Base-by-base conservation (phyloP, 1,140 invertebrate species). In the Anadara kagoshimensis region DNA sequence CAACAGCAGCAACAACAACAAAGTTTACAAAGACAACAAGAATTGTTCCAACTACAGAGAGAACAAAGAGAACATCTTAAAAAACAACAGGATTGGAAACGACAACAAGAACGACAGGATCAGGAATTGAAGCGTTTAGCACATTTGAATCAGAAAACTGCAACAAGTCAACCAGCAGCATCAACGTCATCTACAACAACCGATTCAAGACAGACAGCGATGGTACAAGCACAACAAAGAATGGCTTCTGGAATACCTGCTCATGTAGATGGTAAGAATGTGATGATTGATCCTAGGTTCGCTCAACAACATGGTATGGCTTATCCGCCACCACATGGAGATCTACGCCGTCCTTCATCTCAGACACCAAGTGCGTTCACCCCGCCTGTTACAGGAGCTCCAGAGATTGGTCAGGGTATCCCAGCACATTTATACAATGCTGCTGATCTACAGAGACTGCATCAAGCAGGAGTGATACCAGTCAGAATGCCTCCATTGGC, bases 381-480 rank as follows among this genome's bases (percentile, higher is more conserved):
- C 43, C 72, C 76, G 8, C 76, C 79, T 29, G 56, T 72, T 14
- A 61, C 69, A n/a, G 66, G 69, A 22, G 49, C 73, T 44, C 64
- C 45, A 11, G 62, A 64, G 36, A 41, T 64, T 16, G 36, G 49
- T 14, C 62, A 64, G 29, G 62, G 62, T 24, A 53, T 64, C 11
- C 49, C 62, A 29, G 59, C 78, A 20, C 81, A 81, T 20, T 63
- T 82, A 56, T 83, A 83, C 45, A 68, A 59, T 18, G 69, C 70
- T 11, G 80, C 76, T 44, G 76, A 73, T 51, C 44, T 78, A 2
- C 66, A 72, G n/a, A 57, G 73, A 20, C 26, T 76, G 14, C 44
- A 78, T 94, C 45, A 92, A 92, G 64, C 93, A 93, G 45, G 94
- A 94, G 83, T 93, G 93, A 12, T 94, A 96, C 86, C 94, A 94